Percentiles rank a stretch among this genome's conserved stretches.
These are phyloP conservation scores for Acleris laterana DNA, from an alignment of 2,888 invertebrate species.

Conservation along the genomic window DNA sequence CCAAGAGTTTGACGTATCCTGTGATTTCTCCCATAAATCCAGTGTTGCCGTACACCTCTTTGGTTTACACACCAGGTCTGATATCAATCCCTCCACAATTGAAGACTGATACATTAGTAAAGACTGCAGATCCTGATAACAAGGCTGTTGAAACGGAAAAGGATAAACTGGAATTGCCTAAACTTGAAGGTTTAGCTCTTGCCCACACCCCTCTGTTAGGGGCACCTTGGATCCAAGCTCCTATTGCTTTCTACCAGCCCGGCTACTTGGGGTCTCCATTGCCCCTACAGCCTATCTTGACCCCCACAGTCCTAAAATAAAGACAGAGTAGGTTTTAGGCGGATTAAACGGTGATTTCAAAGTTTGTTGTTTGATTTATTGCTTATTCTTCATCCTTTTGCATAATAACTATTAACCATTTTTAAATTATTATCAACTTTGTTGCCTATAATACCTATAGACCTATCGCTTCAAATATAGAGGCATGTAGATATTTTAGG, in stretches of 20 bases:
- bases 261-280: constrained; percentile 38
- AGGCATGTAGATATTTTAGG: no score
- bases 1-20: constrained; percentile 48
- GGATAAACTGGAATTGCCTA: constrained; percentile 44
- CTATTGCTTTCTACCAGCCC: constrained; percentile 38
- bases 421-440: no score
- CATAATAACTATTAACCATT: no score
- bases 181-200: constrained; percentile 37
- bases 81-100: constrained; percentile 41
- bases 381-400: not conserved
- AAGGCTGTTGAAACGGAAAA: constrained; percentile 39
- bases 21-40: constrained; percentile 30
- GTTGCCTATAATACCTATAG: no score
- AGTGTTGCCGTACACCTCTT: constrained; percentile 28
- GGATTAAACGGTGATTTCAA: constrained; percentile 38
- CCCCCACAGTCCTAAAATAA: constrained; percentile 37
- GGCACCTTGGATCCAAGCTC: constrained; percentile 37
- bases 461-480: no score
- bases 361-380: constrained; percentile 14
- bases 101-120: constrained; percentile 45
- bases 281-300: constrained; percentile 27
- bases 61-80: constrained; percentile 42
- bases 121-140: constrained; percentile 43
- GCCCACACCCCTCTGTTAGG: constrained; percentile 31
- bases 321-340: constrained; percentile 35